phyloP scores from a whole-genome alignment of 1,140 invertebrate genomes.

The Calliopsis andreniformis region DNA sequence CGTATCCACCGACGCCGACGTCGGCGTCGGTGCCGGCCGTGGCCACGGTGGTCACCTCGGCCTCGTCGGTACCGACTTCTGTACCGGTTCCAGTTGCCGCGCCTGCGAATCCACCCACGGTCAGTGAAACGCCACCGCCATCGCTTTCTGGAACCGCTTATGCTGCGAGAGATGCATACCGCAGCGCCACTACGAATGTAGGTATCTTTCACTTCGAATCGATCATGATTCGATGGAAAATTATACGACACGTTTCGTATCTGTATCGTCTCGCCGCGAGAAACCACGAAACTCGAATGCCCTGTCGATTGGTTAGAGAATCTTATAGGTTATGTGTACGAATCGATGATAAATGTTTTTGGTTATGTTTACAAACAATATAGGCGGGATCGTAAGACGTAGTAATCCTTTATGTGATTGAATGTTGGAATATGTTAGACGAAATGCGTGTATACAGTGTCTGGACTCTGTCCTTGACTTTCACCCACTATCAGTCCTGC shows the following conservation, averaged over 20 bases:
- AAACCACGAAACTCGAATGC: too few relatives aligned
- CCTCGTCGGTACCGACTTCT: constrained; percentile 50
- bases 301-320: too few relatives aligned
- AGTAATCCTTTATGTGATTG: constrained; percentile 11
- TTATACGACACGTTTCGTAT: neutral
- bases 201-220: constrained; percentile 61
- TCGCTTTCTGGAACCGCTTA: constrained; percentile 68
- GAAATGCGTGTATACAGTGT: constrained; percentile 26
- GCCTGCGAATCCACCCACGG: constrained; percentile 60
- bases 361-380: neutral
- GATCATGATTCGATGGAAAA: neutral
- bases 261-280: neutral
- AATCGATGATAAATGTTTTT: neutral
- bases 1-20: constrained; percentile 75
- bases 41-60: constrained; percentile 57
- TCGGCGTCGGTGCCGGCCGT: constrained; percentile 62
- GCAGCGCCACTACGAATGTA: constrained; percentile 76
- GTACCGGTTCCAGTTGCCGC: constrained; percentile 44
- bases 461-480: constrained; percentile 60
- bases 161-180: constrained; percentile 74
- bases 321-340: too few relatives aligned
- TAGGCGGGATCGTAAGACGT: neutral
- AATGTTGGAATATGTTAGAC: constrained; percentile 30
- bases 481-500: constrained; percentile 41
- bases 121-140: constrained; percentile 76